A percentile compares a stretch with the other conserved stretches of the same genome.
These are phyloP conservation scores for Chondrosia reniformis DNA, from an alignment of 37 sponge, comb jelly and placozoan genomes.

Conservation along the genomic window DNA sequence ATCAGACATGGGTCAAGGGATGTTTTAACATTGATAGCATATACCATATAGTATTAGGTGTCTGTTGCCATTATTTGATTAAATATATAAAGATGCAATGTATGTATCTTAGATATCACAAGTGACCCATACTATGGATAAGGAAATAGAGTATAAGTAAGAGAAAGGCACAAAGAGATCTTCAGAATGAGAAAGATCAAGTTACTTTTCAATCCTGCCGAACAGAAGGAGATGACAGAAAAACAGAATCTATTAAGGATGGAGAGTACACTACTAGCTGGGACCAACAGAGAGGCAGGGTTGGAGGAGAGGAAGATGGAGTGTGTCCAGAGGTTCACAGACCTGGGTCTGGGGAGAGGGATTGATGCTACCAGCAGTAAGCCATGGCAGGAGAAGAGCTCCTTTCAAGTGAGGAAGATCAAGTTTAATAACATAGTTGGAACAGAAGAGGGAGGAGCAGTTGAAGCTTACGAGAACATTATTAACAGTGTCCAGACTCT, in stretches of 20 bases:
- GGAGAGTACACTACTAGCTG: background rate
- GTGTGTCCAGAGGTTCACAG: slow-evolving; percentile 23
- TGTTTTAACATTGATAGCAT: too few species aligned
- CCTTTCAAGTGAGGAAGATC: slow-evolving; percentile 55
- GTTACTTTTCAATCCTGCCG: background rate
- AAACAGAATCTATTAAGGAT: background rate
- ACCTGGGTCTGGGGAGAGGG: slow-evolving; percentile 64
- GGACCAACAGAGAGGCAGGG: background rate
- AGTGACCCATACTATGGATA: too few species aligned
- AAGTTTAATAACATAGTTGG: slow-evolving; percentile 24
- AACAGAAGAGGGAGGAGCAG: slow-evolving; percentile 52
- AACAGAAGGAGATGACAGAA: background rate
- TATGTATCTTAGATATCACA: too few species aligned
- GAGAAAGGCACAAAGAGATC: too few species aligned
- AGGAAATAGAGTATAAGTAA: too few species aligned
- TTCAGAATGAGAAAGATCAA: too few species aligned
- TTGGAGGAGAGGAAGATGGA: background rate
- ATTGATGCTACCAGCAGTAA: slow-evolving; percentile 47
- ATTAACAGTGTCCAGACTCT: slow-evolving; percentile 27
- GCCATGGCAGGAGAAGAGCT: slow-evolving; percentile 57
- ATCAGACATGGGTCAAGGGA: too few species aligned
- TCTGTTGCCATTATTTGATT: too few species aligned
- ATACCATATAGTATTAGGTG: too few species aligned
- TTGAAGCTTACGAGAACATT: slow-evolving; percentile 46
- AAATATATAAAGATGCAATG: too few species aligned